Conservation (phyloP, 2,797 vertebrate genomes). For the Enteromius unitaeniatus region DNA sequence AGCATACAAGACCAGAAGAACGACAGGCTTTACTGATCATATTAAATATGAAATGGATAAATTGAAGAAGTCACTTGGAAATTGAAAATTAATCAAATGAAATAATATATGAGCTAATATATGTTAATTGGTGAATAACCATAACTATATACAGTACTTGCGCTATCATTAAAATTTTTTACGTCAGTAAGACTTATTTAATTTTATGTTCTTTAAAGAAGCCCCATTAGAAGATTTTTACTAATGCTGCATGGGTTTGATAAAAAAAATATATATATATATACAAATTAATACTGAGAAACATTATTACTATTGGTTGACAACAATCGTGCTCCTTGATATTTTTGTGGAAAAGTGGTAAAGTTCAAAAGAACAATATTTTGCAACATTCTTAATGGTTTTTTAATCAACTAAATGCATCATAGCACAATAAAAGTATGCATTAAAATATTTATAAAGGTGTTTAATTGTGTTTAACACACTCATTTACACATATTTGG, state of each 20-base stretch:
- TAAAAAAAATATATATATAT: neutral
- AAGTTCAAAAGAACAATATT: neutral
- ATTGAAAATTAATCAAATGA: neutral
- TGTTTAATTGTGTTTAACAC: too few relatives aligned
- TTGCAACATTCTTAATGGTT: neutral
- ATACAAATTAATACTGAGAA: neutral
- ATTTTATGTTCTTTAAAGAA: neutral
- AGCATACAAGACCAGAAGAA: neutral
- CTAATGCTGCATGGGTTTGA: neutral
- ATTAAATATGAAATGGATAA: neutral
- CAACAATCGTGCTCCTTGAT: neutral
- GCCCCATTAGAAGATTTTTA: neutral
- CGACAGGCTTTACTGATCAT: neutral
- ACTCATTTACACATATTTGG: too few relatives aligned
- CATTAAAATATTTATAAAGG: neutral
- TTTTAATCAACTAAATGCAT: neutral
- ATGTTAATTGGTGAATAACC: neutral
- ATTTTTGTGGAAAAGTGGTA: neutral
- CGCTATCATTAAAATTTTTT: neutral
- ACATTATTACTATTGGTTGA: neutral
- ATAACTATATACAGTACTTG: neutral
- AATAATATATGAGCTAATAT: neutral
- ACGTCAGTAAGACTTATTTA: neutral
- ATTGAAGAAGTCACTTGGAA: neutral
- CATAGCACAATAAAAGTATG: neutral